phyloP scores from a whole-genome alignment of 1,140 invertebrate species.

The Sitobion miscanthi region DNA sequence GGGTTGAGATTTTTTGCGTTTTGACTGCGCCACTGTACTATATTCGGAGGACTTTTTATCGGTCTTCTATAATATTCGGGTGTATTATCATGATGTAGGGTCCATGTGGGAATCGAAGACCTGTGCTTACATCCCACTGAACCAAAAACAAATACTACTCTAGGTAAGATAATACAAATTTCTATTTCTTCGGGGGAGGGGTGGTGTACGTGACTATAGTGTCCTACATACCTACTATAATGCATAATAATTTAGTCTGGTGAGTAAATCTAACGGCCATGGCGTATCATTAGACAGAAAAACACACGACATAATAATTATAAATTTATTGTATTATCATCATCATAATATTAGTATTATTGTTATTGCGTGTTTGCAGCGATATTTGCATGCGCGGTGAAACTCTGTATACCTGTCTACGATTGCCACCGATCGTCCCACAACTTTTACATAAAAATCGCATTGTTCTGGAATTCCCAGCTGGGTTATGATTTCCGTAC shows the following conservation, averaged over 20 bases:
- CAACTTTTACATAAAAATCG: background rate
- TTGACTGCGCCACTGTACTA: no score
- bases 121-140: no score
- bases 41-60: no score
- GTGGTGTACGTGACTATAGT: no score
- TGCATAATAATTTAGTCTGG: background rate
- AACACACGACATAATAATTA: background rate
- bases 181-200: no score
- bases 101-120: no score
- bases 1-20: no score
- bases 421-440: background rate
- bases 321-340: background rate
- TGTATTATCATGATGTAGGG: no score
- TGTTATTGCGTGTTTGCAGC: background rate
- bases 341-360: background rate
- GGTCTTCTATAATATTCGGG: no score
- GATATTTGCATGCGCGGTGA: background rate
- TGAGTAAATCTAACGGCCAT: background rate
- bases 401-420: background rate
- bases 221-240: background rate
- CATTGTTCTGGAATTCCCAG: conserved; percentile 9
- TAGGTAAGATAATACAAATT: no score
- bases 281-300: background rate
- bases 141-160: no score
- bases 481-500: background rate